phyloP scores from a whole-genome alignment of 2,797 vertebrate genomes.

The Neosilurus hyrtlii region DNA sequence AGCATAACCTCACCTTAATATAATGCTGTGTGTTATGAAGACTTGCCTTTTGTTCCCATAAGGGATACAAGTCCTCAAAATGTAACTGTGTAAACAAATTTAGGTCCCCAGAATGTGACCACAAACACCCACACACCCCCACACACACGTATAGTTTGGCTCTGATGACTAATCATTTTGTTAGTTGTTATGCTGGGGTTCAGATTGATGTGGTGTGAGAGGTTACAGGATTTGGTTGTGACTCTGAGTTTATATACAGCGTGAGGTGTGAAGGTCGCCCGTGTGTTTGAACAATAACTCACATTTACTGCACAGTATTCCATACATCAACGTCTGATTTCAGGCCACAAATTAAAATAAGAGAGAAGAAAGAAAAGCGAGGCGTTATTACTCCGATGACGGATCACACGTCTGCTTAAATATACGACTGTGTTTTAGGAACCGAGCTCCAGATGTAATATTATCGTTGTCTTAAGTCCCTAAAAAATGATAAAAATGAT shows the following conservation, averaged over 20 bases:
- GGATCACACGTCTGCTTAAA: conserved; percentile 8
- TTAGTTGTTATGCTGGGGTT: neutral
- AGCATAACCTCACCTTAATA: too few species aligned
- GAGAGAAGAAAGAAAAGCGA: conserved; percentile 7
- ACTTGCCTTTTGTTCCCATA: too few species aligned
- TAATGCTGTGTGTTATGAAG: too few species aligned
- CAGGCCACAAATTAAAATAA: conserved; percentile 26
- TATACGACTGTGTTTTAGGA: conserved; percentile 33
- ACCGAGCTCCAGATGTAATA: conserved; percentile 43
- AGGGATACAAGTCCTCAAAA: too few species aligned
- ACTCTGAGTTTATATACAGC: conserved; percentile 14
- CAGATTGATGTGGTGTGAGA: neutral
- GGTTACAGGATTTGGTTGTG: neutral
- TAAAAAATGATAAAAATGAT: conserved; percentile 30
- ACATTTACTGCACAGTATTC: neutral
- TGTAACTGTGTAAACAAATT: too few species aligned
- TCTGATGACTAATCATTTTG: conserved; percentile 11
- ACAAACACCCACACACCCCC: conserved; percentile 5
- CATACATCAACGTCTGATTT: conserved; percentile 17
- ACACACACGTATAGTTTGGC: neutral
- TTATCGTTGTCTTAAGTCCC: conserved; percentile 47
- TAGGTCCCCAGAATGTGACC: too few species aligned
- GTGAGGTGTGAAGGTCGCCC: conserved; percentile 15
- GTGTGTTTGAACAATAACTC: conserved; percentile 17
- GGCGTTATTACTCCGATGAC: conserved; percentile 5